Evolutionary conservation across 2,797 vertebrate species (phyloP), one percentile per base, ranked within the genome.

Genomic region (Kryptolebias ocellatus): DNA sequence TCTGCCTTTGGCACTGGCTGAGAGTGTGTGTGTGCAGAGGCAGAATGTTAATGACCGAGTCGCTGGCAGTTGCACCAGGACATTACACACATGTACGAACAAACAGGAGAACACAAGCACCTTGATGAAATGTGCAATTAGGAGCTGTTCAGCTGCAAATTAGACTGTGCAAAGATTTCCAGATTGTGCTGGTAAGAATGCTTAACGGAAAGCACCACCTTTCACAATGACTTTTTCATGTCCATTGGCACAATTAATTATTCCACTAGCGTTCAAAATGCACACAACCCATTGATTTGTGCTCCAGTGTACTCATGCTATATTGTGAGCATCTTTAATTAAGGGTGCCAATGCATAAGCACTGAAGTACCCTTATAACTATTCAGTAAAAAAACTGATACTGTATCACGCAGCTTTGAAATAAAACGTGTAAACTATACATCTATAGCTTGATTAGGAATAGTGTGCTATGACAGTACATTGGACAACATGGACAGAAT

Each of bases 101-200:
- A 79, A 83, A 76, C 64, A 72, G 61, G 42, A 78, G 39, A 46
- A 63, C 67, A 74, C 64, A 69, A 79, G 78, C 72, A 83, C 71
- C 75, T 88, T 87, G 80, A 83, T 90, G 80, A 86, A 87, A 83
- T 49, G 49, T 28, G 44, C 81, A 87, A 88, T 90, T 90, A 86
- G 87, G 89, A 79, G 69, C 70, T 74, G 84, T 86, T 80, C 80
- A 77, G 78, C 76, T 79, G 68, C 74, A 89, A 84, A 89, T 91
- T 81, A 86, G 72, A 78, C 68, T 66, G 70, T 72, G 66, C 73
- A 72, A 80, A 81, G 72, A 62, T 67, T 76, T 65, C 47, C 58
- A 63, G 45, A 67, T 66, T 75, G 54, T 64, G 72, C 74, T 80
- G 79, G 50, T 72, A 83, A 77, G 61, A 82, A 78, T 69, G 65